A percentile compares a stretch with the other conserved stretches of the same genome.
These are phyloP conservation scores for Cotesia chilonis DNA, from an alignment of 1,140 invertebrate genomes.

Conservation along the genomic window DNA sequence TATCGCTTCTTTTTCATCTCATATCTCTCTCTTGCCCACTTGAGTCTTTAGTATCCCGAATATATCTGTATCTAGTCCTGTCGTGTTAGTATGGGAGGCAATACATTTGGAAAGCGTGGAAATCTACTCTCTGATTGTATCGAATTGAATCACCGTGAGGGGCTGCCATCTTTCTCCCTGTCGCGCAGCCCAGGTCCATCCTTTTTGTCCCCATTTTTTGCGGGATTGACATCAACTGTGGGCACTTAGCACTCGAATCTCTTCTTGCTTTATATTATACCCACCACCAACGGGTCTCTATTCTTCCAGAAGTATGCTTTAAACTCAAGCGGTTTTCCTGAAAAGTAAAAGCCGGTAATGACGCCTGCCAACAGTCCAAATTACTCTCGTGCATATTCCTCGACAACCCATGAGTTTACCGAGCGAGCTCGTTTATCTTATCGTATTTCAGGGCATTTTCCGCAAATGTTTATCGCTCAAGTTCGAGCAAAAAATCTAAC, in stretches of 20 bases:
- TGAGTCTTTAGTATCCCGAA: too few species aligned
- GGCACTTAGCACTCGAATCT: slow-evolving; percentile 41
- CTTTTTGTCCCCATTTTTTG: neutral
- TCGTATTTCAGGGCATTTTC: slow-evolving; percentile 2
- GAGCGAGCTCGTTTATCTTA: slow-evolving; percentile 24
- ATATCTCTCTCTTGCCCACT: neutral
- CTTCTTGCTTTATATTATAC: slow-evolving; percentile 28
- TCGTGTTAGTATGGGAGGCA: slow-evolving; percentile 39
- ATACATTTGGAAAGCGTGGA: slow-evolving; percentile 52
- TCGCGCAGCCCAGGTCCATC: slow-evolving; percentile 6
- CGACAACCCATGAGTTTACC: neutral
- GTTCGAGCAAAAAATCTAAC: neutral
- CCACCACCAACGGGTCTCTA: too few species aligned
- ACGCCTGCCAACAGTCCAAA: slow-evolving; percentile 28
- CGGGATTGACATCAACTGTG: slow-evolving; percentile 11
- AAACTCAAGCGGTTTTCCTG: slow-evolving; percentile 45
- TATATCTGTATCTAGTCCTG: neutral
- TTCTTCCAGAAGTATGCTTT: too few species aligned
- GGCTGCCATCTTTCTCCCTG: slow-evolving; percentile 27
- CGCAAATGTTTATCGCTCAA: neutral
- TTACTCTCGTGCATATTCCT: slow-evolving; percentile 28
- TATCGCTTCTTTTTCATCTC: slow-evolving; percentile 1
- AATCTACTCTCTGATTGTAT: slow-evolving; percentile 55
- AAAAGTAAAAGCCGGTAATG: slow-evolving; percentile 42
- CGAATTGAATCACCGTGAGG: slow-evolving; percentile 52